A percentile compares a stretch with the other conserved stretches of the same genome.
Evolutionary conservation across 2,797 vertebrate genomes (phyloP).

Genomic region (Ibycter americanus): DNA sequence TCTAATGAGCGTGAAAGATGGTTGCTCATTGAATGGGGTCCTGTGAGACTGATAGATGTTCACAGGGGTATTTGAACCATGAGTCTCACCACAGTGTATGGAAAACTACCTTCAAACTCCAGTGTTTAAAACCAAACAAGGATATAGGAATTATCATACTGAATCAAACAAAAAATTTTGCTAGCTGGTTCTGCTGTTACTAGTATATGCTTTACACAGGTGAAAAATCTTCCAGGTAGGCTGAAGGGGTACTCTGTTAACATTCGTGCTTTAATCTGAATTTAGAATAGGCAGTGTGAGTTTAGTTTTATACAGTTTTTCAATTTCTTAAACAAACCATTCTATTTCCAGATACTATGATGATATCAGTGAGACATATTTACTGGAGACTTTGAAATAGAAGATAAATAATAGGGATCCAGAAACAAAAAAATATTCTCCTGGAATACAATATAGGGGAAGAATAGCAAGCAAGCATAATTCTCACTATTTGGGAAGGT

Average conservation of each 20-base stretch:
- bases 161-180: not conserved
- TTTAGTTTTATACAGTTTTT: not conserved
- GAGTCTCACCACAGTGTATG: not conserved
- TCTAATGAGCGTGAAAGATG: not conserved
- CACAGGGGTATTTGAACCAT: not conserved
- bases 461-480: not conserved
- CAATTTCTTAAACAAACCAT: not conserved
- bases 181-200: not conserved
- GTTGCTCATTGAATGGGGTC: not conserved
- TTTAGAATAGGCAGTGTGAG: not conserved
- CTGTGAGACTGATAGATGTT: not conserved
- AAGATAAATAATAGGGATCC: not conserved
- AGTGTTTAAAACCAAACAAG: not conserved
- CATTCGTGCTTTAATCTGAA: not conserved
- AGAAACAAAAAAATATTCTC: not conserved
- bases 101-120: not conserved
- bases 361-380: not conserved
- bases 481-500: not conserved
- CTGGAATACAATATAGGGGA: not conserved
- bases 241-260: not conserved
- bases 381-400: not conserved
- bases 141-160: not conserved
- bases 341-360: not conserved
- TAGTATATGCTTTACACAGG: not conserved
- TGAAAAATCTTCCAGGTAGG: not conserved